Base-by-base conservation (phyloP, 2,113 vertebrate species). In the Sterna hirundo region DNA sequence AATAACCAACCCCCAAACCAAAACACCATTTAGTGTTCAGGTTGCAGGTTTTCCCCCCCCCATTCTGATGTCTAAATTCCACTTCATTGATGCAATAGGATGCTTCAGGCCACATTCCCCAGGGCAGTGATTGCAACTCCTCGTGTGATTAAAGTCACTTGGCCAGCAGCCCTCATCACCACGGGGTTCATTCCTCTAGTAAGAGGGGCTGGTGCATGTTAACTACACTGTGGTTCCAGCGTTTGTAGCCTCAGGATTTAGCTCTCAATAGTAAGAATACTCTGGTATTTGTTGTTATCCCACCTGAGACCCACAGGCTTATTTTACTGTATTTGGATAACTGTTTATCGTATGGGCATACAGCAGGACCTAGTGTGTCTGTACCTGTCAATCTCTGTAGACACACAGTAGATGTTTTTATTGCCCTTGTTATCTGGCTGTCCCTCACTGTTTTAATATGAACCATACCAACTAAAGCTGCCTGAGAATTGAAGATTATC, bases 401-500 rank as follows among this genome's bases (percentile, higher is more conserved):
- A 58, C 79, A 42, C 10, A n/a, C 65, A 60, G 71, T 42, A 76
- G 94, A 88, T 86, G 38, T 55, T 96, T 91, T 85, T 70, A 85
- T 75, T 89, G 90, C 91, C 78, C 76, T 90, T 69, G 60, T 80
- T 78, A 80, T 88, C 85, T 94, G 94, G 68, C 95, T 85, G 75
- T 91, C 91, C 91, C 90, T 94, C 55, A 2, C 51, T 42, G 42
- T 52, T 94, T 91, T 96, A 96, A 96, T 96, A 47, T 4, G 82
- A 97, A 96, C 93, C 96, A 94, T 78, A 82, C 76, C 65, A 85
- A 90, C 65, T 25, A 86, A 92, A 96, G 94, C 95, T 95, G 88
- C 93, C 82, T 77, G 81, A 65, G 82, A 83, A 88, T 3, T 75
- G 93, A 71, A 86, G 94, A 90, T 96, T 96, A 94, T 93, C 93